Evolutionary conservation across 2,797 vertebrate genomes (phyloP), one percentile per base, ranked within the genome.

Genomic region (Melanotaenia nigrans): DNA sequence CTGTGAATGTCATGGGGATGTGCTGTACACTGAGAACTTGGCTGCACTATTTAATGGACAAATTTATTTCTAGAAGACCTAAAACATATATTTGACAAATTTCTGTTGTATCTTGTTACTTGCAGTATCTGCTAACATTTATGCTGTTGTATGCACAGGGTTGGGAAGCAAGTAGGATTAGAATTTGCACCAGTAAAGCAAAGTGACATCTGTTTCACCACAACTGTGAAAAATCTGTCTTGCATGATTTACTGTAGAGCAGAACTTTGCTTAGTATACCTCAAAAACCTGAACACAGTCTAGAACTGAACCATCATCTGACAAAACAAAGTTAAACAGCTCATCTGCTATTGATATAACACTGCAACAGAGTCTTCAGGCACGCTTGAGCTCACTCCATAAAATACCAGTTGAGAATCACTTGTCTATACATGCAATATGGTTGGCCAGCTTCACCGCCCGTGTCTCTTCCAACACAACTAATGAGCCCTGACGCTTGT

Each of bases 401-500:
- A 57, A 75, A 83, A 82, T 83, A 83, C 75, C 84, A 79, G 75
- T 84, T 51, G 73, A 83, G 83, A 79, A 75, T 45, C 71, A 66
- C 79, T 89, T 84, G 88, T 86, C 88, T 51, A 73, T 82, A 87
- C 86, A 89, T 86, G 86, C 86, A 77, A 80, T 36, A 63, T n/a
- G 80, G 72, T 82, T 87, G 87, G 84, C 88, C 55, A 42, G 83
- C 72, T 62, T 81, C 81, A 64, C 75, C 75, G 83, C 75, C 80
- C 57, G 45, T 65, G 79, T 89, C 85, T 87, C 80, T 79, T 82
- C 65, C 80, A 85, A 81, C 83, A 81, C 79, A 47, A 54, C 69
- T 90, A 91, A 93, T 92, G 87, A 92, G 89, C 65, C 89, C 79
- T 85, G 85, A 90, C 82, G 57, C 28, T 65, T 83, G 82, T 79